Evolutionary conservation across 2,113 vertebrate species (phyloP), one percentile per base, ranked within the genome.

Genomic region (Hypocryptadius cinnamomeus): DNA sequence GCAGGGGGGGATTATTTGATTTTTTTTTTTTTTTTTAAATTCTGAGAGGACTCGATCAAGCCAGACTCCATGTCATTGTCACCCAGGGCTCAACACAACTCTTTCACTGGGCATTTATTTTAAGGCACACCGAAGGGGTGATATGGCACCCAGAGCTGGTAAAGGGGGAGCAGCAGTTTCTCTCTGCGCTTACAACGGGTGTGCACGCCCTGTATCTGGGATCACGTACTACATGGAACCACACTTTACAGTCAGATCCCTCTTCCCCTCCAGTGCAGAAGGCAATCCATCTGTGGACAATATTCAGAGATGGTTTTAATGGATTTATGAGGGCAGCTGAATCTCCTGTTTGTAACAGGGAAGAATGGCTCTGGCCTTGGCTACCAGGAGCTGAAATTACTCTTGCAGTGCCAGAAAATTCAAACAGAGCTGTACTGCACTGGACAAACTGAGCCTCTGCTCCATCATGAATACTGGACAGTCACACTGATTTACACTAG

Each of bases 351-450:
- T 0, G 0, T 39, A 79, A 45, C 11, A 76, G 10, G 16, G 65
- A 83, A 70, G 35, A 68, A 63, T 0, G 1, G 31, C 63, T 0
- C 0, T 14, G n/a, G 39, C 42, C 50, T 88, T 1, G 0, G 42
- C 65, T 72, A 51, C 20, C 0, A 0, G 31, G 42, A 53, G 12
- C 15, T 53, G 40, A 79, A 95, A 65, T 19, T 13, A 31, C 40
- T 57, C 20, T 63, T 79, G 70, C 45, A 45, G 42, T 0, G 0
- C 37, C 45, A 68, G 54, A 12, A 4, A 40, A 79, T 51, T 74
- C 48, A 69, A 73, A 61, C 21, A 35, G 63, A 79, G 31, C 35
- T 47, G 20, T 45, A 50, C 4, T 15, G 33, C 4, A 3, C 6
- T 45, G 20, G 63, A 61, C 47, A 81, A 85, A 54, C 13, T 4